Evolutionary conservation across 2,888 invertebrate species (phyloP).

Genomic region (Pollenia angustigena): DNA sequence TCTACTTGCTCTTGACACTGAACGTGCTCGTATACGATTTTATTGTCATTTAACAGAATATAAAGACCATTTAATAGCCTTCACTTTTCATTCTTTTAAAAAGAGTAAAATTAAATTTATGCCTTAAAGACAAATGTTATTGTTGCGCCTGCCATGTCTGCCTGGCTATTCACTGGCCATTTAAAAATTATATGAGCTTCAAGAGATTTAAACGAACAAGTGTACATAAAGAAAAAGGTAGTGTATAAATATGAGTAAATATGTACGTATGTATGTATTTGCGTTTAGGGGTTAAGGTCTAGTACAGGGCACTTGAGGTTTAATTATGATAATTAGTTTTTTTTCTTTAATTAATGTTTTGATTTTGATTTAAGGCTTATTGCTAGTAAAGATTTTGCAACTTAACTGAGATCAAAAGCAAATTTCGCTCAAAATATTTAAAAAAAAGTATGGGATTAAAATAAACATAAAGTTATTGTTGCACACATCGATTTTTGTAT

Average conservation of each 20-base stretch:
- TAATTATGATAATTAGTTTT: neutral
- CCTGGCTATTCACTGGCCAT: constrained; percentile 9
- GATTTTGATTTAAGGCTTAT: too few species aligned
- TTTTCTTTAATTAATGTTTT: neutral
- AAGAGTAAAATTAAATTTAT: constrained; percentile 8
- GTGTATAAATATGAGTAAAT: neutral
- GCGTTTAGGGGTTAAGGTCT: constrained; percentile 39
- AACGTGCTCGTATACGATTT: constrained; percentile 39
- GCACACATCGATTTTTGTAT: too few species aligned
- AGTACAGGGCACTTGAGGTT: neutral
- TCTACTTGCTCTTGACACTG: constrained; percentile 61
- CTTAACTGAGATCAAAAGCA: too few species aligned
- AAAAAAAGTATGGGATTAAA: too few species aligned
- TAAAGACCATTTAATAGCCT: constrained; percentile 51
- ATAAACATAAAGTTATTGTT: too few species aligned
- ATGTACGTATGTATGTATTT: constrained; percentile 2
- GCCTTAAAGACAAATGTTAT: constrained; percentile 20
- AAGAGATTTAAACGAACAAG: neutral
- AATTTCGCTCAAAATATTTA: too few species aligned
- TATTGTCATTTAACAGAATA: constrained; percentile 50
- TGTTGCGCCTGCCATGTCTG: constrained; percentile 10
- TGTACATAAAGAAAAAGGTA: neutral
- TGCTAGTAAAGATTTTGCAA: neutral
- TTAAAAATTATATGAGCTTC: constrained; percentile 39
- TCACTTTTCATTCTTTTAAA: constrained; percentile 40